A percentile compares a stretch with the other conserved stretches of the same genome.
These are phyloP conservation scores for Diadumene lineata DNA, from an alignment of 92 coral and sea anemone genomes.

Conservation along the genomic window DNA sequence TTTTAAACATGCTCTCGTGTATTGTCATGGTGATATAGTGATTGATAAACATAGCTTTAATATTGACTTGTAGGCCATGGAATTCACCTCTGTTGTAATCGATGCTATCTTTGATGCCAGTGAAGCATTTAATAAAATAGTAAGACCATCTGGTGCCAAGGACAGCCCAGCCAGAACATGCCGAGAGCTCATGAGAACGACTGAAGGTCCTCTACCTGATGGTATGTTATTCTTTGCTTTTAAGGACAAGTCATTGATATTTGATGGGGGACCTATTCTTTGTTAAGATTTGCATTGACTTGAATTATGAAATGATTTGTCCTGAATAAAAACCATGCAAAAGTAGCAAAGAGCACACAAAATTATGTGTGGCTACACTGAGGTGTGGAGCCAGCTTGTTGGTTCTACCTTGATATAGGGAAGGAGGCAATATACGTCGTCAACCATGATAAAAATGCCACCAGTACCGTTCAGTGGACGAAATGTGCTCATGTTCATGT, in stretches of 20 bases:
- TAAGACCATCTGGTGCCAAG: conserved; percentile 53
- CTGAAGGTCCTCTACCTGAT: conserved; percentile 54
- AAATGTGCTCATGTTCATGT: no score
- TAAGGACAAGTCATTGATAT: neutral
- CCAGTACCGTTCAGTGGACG: no score
- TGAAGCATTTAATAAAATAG: conserved; percentile 44
- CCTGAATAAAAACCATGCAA: no score
- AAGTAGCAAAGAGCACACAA: no score
- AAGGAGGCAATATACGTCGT: no score
- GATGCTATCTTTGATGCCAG: conserved; percentile 54
- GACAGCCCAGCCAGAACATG: conserved; percentile 83
- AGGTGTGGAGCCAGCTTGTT: no score
- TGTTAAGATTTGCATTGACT: no score
- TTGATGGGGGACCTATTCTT: no score
- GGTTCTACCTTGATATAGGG: no score
- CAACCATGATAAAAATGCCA: no score
- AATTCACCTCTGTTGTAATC: conserved; percentile 37
- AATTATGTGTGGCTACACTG: no score
- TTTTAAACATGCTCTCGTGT: neutral
- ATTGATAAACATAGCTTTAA: neutral
- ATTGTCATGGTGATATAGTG: neutral
- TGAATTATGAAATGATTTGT: no score
- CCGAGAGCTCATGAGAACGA: conserved; percentile 54
- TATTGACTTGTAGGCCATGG: conserved; percentile 31
- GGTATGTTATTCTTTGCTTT: conserved; percentile 28